Percentiles rank a stretch among this genome's conserved stretches.
These are phyloP conservation scores for Cydia strobilella DNA, from an alignment of 1,140 invertebrate genomes.

Conservation along the genomic window DNA sequence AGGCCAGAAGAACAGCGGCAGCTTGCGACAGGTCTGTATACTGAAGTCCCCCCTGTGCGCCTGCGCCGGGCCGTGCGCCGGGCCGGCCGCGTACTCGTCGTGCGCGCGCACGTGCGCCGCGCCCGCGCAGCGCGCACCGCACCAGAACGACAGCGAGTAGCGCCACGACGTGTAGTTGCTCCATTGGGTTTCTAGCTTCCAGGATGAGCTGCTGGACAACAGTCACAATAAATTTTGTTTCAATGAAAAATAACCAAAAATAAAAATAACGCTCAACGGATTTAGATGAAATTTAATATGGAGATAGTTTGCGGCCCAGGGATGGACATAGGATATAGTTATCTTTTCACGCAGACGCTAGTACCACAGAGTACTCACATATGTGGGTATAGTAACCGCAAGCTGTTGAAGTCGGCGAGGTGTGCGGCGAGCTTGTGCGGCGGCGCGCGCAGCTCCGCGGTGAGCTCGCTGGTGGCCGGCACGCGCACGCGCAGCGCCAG, in stretches of 20 bases:
- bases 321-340: too few species aligned
- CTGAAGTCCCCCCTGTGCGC: slow-evolving; percentile 39
- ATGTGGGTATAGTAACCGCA: neutral
- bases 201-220: slow-evolving; percentile 42
- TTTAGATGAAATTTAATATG: too few species aligned
- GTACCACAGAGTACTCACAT: slow-evolving; percentile 31
- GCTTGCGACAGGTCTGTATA: slow-evolving; percentile 42
- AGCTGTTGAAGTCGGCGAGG: slow-evolving; percentile 42
- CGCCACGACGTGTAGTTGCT: slow-evolving; percentile 60
- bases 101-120: slow-evolving; percentile 40
- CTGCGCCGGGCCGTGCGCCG: slow-evolving; percentile 27
- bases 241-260: neutral
- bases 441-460: slow-evolving; percentile 36
- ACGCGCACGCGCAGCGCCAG: slow-evolving; percentile 30
- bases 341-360: too few species aligned
- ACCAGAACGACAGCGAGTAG: slow-evolving; percentile 55
- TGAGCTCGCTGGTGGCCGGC: slow-evolving; percentile 32
- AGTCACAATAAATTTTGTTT: neutral
- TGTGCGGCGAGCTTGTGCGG: slow-evolving; percentile 60
- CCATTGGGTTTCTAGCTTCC: slow-evolving; percentile 54
- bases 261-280: neutral
- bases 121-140: slow-evolving; percentile 60
- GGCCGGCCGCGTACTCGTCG: slow-evolving; percentile 32
- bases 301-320: too few species aligned
- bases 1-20: slow-evolving; percentile 52